Evolutionary conservation across 2,888 invertebrate genomes (phyloP), one percentile per base, ranked within the genome.

Genomic region (Xestia c-nigrum): DNA sequence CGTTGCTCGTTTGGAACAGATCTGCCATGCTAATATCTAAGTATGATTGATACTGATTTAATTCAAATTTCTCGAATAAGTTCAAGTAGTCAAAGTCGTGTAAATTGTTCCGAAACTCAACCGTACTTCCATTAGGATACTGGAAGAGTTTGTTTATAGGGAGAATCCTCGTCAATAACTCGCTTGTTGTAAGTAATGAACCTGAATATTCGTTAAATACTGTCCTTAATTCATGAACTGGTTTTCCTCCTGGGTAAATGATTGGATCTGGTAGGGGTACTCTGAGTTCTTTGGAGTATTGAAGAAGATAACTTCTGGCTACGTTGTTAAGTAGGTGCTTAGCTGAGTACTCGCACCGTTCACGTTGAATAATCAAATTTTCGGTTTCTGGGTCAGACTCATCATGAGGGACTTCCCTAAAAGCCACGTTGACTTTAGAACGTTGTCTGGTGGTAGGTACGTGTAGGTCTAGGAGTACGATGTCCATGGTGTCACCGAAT

Each of bases 401-500:
- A 0, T 87, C 85, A 5, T 78, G 78, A 31, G 78, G 3, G 19
- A 78, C 75, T 0, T 90, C 90, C 69, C 90, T 87, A 81, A 96
- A 96, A 2, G 92, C 92, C 0, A 96, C 95, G 73, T 92, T 94
- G 71, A 89, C 90, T 81, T 91, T 92, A 1, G 94, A 93, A 10
- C 10, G 40, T 47, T 0, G 0, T 65, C 10, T 78, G 24, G 31
- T 3, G 12, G 0, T 0, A n/a, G 61, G 10, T 3, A 82, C 86
- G 4, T 89, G 89, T 46, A 96, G 86, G 80, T 96, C 95, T 0
- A 97, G 86, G 0, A 97, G 94, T 4, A 96, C 92, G 6, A 97
- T 93, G 52, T 96, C 94, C 92, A 96, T 93, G 55, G 94, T 90
- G 81, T 94, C 87, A 3, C 96, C 96, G 75, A 97, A 96, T 72